Percentiles rank a stretch among this genome's conserved stretches.
phyloP scores from a whole-genome alignment of 2,797 vertebrate species.

The Gymnocypris eckloni region DNA sequence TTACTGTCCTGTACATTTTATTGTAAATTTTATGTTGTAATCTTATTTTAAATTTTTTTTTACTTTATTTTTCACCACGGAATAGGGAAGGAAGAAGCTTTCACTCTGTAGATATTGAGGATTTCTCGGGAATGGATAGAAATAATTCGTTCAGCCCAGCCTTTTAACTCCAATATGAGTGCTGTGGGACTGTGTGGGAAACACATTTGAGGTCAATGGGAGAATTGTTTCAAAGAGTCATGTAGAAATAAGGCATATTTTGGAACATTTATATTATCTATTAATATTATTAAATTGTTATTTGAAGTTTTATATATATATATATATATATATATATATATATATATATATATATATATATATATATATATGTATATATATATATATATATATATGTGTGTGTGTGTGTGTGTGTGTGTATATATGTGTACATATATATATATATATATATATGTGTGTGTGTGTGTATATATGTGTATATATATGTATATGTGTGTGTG shows the following conservation, averaged over 20 bases:
- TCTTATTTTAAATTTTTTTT: not conserved
- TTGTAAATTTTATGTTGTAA: no score
- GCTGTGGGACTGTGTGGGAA: not conserved
- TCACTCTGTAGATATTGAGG: not conserved
- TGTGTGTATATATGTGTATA: no score
- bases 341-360: no score
- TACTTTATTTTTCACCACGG: not conserved
- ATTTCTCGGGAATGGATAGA: not conserved
- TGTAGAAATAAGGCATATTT: not conserved
- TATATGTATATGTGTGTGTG: no score
- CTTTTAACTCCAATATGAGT: not conserved
- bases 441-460: no score
- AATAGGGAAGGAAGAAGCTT: not conserved
- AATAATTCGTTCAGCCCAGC: slow-evolving; percentile 8
- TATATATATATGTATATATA: no score
- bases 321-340: no score
- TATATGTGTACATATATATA: no score
- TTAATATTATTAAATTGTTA: not conserved
- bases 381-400: no score
- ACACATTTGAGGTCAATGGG: not conserved
- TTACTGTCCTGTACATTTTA: no score
- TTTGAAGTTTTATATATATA: not conserved
- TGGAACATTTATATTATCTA: not conserved
- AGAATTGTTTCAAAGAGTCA: not conserved
- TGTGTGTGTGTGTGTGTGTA: no score